Evolutionary conservation across 2,888 invertebrate genomes (phyloP).

Genomic region (Nephrotoma guestfalica): DNA sequence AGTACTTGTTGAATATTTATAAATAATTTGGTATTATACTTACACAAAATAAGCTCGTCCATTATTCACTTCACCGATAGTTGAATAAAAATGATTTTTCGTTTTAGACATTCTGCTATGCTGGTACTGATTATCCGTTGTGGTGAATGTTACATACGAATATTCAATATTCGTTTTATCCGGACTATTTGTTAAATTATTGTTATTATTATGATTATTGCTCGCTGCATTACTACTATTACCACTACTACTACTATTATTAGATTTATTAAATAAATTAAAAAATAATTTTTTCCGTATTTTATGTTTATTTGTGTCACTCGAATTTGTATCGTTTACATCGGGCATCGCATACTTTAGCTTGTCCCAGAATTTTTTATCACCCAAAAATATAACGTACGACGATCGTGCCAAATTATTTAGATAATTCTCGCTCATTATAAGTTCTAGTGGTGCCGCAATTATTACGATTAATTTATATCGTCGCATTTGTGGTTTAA

Average conservation of each 20-base stretch:
- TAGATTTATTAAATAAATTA: not conserved
- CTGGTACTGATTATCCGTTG: not conserved
- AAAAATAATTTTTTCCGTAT: not conserved
- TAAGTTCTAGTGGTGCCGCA: constrained; percentile 34
- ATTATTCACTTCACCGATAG: not conserved
- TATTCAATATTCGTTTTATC: not conserved
- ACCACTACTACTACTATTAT: not conserved
- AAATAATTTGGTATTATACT: not conserved
- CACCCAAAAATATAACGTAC: constrained; percentile 61
- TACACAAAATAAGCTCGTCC: constrained; percentile 5
- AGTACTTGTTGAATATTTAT: not conserved
- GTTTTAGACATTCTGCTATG: not conserved
- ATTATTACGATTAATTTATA: constrained; percentile 39
- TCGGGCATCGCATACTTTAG: constrained; percentile 71
- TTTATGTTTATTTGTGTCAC: constrained; percentile 1
- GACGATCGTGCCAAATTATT: constrained; percentile 55
- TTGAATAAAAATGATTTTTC: constrained; percentile 4
- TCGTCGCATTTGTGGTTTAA: constrained; percentile 37
- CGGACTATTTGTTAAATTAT: not conserved
- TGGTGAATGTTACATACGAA: not conserved
- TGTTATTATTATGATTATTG: not conserved
- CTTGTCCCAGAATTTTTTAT: constrained; percentile 82
- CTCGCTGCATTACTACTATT: not conserved
- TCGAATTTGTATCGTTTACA: constrained; percentile 19
- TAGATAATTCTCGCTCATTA: constrained; percentile 21